These are phyloP conservation scores for Megathymus violae DNA, from an alignment of 1,140 invertebrate species.

Conservation along the genomic window DNA sequence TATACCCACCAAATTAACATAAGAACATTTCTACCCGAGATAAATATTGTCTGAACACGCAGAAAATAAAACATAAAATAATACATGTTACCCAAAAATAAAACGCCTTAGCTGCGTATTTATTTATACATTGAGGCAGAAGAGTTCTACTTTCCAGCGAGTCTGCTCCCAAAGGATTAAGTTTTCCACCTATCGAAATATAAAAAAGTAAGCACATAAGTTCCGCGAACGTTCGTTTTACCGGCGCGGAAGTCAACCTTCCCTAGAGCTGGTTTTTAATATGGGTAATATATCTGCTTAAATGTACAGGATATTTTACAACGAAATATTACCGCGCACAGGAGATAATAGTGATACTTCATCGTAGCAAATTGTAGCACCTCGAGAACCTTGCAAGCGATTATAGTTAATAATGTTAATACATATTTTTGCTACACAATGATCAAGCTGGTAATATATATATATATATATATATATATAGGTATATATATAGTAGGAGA, in stretches of 20 bases:
- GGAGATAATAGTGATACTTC: not conserved
- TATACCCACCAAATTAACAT: too few species aligned
- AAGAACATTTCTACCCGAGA: too few species aligned
- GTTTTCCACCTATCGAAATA: constrained; percentile 5
- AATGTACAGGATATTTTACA: not conserved
- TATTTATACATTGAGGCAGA: too few species aligned
- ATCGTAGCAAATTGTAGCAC: not conserved
- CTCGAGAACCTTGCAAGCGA: not conserved
- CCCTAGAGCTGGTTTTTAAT: constrained; percentile 7
- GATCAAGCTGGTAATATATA: too few species aligned
- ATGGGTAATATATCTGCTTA: not conserved
- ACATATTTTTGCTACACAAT: too few species aligned
- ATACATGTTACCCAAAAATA: too few species aligned
- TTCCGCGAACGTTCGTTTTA: constrained; percentile 3
- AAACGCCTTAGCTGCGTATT: too few species aligned
- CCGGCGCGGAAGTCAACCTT: not conserved
- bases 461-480: too few species aligned
- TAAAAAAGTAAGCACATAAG: constrained; percentile 2
- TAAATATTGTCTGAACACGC: too few species aligned
- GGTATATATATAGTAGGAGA: too few species aligned
- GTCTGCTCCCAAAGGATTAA: constrained; percentile 2
- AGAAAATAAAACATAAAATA: too few species aligned
- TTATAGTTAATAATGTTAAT: too few species aligned
- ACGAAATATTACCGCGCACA: not conserved
- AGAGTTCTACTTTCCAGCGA: not conserved